A percentile compares a stretch with the other conserved stretches of the same genome.
These are phyloP conservation scores for Nothura maculosa DNA, from an alignment of 2,797 vertebrate species.

Conservation along the genomic window DNA sequence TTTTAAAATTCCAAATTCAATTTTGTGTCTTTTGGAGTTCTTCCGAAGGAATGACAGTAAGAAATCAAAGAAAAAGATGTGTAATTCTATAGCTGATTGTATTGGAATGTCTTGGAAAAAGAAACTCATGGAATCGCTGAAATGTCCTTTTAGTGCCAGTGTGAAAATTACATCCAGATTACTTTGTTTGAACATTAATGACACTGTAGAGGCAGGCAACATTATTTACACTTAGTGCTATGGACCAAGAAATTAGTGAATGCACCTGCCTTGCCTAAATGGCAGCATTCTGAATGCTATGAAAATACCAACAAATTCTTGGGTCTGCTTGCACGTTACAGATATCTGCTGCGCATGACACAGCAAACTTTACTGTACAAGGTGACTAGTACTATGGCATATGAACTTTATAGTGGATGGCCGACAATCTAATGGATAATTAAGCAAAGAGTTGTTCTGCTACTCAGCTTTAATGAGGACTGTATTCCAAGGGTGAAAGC, in stretches of 20 bases:
- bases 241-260: conserved; percentile 33
- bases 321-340: background rate
- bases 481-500: conserved; percentile 36
- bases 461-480: conserved; percentile 46
- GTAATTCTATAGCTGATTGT: conserved; percentile 67
- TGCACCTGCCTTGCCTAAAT: conserved; percentile 2
- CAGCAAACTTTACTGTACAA: background rate
- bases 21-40: conserved; percentile 43
- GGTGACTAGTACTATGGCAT: background rate
- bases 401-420: background rate
- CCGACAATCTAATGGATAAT: conserved; percentile 32
- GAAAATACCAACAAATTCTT: conserved; percentile 18
- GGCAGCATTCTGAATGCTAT: background rate
- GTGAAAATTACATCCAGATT: conserved; percentile 54
- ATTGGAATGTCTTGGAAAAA: conserved; percentile 68
- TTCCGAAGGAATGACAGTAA: conserved; percentile 64
- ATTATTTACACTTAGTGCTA: conserved; percentile 11
- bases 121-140: conserved; percentile 62
- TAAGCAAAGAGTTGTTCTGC: conserved; percentile 18
- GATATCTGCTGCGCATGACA: background rate
- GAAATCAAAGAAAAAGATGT: conserved; percentile 37
- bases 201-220: background rate
- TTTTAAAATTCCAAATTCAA: background rate
- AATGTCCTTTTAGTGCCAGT: conserved; percentile 63
- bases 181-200: conserved; percentile 17